Evolutionary conservation across 2,888 invertebrate species (phyloP).

Genomic region (Tortrix viridana): DNA sequence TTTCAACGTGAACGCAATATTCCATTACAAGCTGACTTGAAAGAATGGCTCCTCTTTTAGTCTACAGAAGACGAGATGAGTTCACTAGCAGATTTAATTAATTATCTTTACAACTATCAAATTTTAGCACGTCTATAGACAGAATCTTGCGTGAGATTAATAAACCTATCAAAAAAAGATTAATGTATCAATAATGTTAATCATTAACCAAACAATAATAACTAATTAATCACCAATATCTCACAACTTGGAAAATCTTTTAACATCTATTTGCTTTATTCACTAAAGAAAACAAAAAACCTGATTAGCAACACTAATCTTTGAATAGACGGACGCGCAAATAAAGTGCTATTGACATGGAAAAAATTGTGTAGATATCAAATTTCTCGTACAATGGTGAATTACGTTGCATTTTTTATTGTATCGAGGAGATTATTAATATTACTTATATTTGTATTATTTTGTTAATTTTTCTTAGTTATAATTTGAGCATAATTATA

Average conservation of each 20-base stretch:
- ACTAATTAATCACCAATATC: slow-evolving; percentile 1
- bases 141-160: too few relatives aligned
- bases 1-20: too few relatives aligned
- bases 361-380: slow-evolving; percentile 49
- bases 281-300: slow-evolving; percentile 8
- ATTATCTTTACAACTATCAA: too few relatives aligned
- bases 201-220: background rate
- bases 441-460: too few relatives aligned
- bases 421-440: slow-evolving; percentile 32
- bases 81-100: too few relatives aligned
- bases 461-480: too few relatives aligned
- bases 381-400: slow-evolving; percentile 54
- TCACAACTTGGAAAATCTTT: slow-evolving; percentile 1
- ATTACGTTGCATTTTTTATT: slow-evolving; percentile 57
- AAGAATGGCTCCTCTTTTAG: too few relatives aligned
- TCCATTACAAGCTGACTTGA: too few relatives aligned
- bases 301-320: slow-evolving; percentile 10
- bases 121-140: too few relatives aligned
- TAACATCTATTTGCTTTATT: slow-evolving; percentile 15
- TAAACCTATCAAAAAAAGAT: background rate
- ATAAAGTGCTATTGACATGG: slow-evolving; percentile 19
- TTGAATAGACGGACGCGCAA: slow-evolving; percentile 9
- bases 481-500: too few relatives aligned
- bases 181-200: background rate
- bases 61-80: too few relatives aligned